A percentile compares a stretch with the other conserved stretches of the same genome.
phyloP scores from a whole-genome alignment of 2,113 vertebrate genomes.

The Melanocharis versteri region DNA sequence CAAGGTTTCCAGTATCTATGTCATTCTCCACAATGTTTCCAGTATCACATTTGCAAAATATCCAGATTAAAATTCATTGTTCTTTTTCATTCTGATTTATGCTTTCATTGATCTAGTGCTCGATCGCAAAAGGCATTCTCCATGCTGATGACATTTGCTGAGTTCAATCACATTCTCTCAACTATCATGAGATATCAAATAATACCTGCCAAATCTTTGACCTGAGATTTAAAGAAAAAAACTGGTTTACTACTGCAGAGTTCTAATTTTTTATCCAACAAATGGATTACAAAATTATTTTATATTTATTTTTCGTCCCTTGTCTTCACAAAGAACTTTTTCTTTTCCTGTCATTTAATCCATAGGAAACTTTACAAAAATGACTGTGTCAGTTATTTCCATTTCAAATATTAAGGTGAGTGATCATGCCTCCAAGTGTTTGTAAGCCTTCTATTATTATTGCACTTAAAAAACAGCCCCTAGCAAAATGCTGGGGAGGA shows the following conservation, averaged over 20 bases:
- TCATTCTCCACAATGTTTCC: background rate
- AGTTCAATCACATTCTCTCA: background rate
- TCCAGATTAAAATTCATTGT: background rate
- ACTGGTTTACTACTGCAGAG: background rate
- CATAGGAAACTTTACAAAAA: background rate
- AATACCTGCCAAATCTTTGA: background rate
- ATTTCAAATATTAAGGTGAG: background rate
- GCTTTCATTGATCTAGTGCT: background rate
- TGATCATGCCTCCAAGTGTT: background rate
- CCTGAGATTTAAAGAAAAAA: background rate
- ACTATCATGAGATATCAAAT: background rate
- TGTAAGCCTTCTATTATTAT: background rate
- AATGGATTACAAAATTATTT: background rate
- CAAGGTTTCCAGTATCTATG: background rate
- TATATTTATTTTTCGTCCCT: background rate
- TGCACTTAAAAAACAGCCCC: background rate
- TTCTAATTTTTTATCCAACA: background rate
- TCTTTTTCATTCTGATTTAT: background rate
- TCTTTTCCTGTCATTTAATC: background rate
- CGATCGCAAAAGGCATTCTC: background rate
- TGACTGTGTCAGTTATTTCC: background rate
- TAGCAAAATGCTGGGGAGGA: background rate
- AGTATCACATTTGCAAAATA: background rate
- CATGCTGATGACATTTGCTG: background rate
- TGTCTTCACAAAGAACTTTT: background rate